Base-by-base conservation (phyloP, 2,888 invertebrate species). In the Lycia hirtaria region DNA sequence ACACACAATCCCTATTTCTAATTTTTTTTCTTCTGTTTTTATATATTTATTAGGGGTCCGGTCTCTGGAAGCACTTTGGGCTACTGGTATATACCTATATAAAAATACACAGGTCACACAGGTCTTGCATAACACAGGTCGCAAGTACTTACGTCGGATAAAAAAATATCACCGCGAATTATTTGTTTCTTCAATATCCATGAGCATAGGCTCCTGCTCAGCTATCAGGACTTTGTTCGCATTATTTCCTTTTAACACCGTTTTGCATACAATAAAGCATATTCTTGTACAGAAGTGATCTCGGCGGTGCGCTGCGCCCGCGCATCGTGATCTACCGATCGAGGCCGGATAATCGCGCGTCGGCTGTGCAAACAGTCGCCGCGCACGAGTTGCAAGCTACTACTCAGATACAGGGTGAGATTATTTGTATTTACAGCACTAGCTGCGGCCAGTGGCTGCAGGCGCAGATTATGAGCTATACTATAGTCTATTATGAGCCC, bases 311-410 rank as follows among this genome's bases (percentile, higher is more conserved):
- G 33, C 52, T 56, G 60, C 37, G 62, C n/a, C n/a, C 60, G 59
- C 45, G 57, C 64, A 55, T 73, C 80, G 81, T 83, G 82, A 83
- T 80, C 77, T 75, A 76, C 72, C 76, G 79, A 76, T 80, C 65
- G 78, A 71, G 69, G 69, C 71, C 73, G 74, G 78, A 79, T 85
- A 83, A 85, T 83, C 81, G 79, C 47, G 5, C 54, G 73, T 70
- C 83, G 73, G 70, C 83, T 84, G 81, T 75, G 78, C 81, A 85
- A 85, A 85, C 81, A 85, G 73, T 73, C 76, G 72, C 78, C 70
- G 40, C 56, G 78, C 85, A 85, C 83, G 85, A 85, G 75, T 73
- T 72, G 64, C 64, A 65, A 72, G 73, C 66, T 57, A 74, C 67
- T 58, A 68, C 67, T 37, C 30, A 53, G 48, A 48, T 75, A 83